These are phyloP conservation scores for Protomyctophum bolini DNA, from an alignment of 2,113 vertebrate genomes.

Conservation along the genomic window DNA sequence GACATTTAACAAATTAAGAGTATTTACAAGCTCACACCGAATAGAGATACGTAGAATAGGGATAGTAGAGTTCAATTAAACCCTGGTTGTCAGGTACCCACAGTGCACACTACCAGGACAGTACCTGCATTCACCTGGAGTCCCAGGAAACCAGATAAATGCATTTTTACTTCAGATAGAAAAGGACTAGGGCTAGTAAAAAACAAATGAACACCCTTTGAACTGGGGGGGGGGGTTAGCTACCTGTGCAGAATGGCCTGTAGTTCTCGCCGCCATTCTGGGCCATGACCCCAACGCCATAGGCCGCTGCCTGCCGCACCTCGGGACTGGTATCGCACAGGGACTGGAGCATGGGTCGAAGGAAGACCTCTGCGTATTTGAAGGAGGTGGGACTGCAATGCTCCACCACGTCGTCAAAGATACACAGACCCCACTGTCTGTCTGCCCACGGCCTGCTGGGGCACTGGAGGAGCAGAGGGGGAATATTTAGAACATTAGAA, in stretches of 20 bases:
- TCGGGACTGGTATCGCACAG: slow-evolving; percentile 93
- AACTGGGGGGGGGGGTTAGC: neutral
- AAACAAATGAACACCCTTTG: no score
- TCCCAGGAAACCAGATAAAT: no score
- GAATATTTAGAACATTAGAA: neutral
- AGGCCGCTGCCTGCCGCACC: slow-evolving; percentile 94
- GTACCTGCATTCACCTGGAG: no score
- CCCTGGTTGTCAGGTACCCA: no score
- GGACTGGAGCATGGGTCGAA: slow-evolving; percentile 90
- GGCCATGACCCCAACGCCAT: slow-evolving; percentile 95
- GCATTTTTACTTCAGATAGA: no score
- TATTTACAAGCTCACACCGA: no score
- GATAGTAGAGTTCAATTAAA: no score
- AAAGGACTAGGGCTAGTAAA: neutral
- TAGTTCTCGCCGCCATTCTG: slow-evolving; percentile 96
- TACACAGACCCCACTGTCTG: slow-evolving; percentile 97
- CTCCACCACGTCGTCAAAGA: slow-evolving; percentile 96
- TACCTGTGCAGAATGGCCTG: slow-evolving; percentile 94
- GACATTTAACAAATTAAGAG: no score
- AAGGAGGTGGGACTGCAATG: slow-evolving; percentile 97
- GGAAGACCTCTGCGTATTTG: slow-evolving; percentile 93
- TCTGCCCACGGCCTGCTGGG: slow-evolving; percentile 96
- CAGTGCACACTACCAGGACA: no score
- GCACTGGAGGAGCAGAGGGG: slow-evolving; percentile 75
- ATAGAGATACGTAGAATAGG: no score